Evolutionary conservation across 2,888 invertebrate genomes (phyloP), one percentile per base, ranked within the genome.

Genomic region (Panorpa germanica): DNA sequence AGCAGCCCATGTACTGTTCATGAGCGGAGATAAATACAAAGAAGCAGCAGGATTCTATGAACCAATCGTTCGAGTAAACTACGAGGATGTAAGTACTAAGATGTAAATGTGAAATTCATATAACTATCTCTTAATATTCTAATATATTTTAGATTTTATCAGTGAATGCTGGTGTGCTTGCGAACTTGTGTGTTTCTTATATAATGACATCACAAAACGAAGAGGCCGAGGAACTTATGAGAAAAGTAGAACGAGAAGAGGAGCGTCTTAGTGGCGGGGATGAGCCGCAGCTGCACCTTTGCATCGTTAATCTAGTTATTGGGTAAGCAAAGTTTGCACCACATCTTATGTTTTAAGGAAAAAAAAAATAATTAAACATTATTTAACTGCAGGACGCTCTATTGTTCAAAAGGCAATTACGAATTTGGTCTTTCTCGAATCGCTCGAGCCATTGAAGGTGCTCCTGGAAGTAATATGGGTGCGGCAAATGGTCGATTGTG

Each of bases 121-220:
- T 14, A 6, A 11, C 15, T n/a, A 7, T 28, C 6, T 24, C 22
- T 36, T 34, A 5, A 14, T 29, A 16, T 6, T 21, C 4, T 37
- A 15, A 9, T 22, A 25, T 37, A 36, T 52, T 53, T 14, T 46
- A 81, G 70, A 82, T 98, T 45, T 62, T 98, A 50, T 77, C 81
- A 40, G 78, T 96, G 8, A 90, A 91, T 45, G 93, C 98, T n/a
- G 90, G 96, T 20, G 93, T 98, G 23, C 61, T 98, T 45, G 98
- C 96, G 13, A 98, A 99, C 55, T 60, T 98, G 18, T 99, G 98
- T 51, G 96, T 96, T 2, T 91, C 95, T 11, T 98, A 98, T 50
- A 95, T 98, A 43, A 95, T 98, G 95, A 95, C 91, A 3, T 85
- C 88, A 29, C 90, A 93, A 55, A 98, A 96, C 50, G 91, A 93